phyloP scores from a whole-genome alignment of 1,140 invertebrate genomes.

The Samia ricini region DNA sequence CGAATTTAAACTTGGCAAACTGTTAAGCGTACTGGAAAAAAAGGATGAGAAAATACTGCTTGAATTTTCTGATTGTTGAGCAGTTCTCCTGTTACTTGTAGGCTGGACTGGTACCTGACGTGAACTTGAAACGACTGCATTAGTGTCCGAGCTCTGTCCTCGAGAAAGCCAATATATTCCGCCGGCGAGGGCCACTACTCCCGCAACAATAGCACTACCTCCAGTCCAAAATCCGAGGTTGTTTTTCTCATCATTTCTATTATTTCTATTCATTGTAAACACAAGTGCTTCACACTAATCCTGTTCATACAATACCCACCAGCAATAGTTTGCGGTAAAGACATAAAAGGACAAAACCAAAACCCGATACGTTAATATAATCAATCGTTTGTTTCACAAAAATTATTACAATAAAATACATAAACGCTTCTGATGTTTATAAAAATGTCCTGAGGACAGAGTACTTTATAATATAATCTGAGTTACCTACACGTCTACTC shows the following conservation, averaged over 20 bases:
- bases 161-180: constrained; percentile 1
- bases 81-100: not conserved
- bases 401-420: no score
- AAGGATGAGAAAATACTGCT: not conserved
- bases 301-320: no score
- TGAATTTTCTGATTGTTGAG: not conserved
- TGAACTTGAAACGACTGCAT: not conserved
- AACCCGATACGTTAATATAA: no score
- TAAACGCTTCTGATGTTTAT: no score
- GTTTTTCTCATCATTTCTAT: not conserved
- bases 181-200: constrained; percentile 4
- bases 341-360: no score
- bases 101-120: not conserved
- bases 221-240: not conserved
- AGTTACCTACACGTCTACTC: no score
- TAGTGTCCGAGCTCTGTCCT: not conserved
- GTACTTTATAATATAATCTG: no score
- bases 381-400: no score
- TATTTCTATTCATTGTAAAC: not conserved
- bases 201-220: not conserved
- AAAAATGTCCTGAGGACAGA: no score
- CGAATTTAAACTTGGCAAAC: not conserved
- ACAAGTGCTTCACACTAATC: no score
- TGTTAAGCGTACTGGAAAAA: not conserved
- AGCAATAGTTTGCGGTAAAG: no score